Percentiles rank a stretch among this genome's conserved stretches.
Evolutionary conservation across 2,113 vertebrate species (phyloP).

Genomic region (Phaethon lepturus): DNA sequence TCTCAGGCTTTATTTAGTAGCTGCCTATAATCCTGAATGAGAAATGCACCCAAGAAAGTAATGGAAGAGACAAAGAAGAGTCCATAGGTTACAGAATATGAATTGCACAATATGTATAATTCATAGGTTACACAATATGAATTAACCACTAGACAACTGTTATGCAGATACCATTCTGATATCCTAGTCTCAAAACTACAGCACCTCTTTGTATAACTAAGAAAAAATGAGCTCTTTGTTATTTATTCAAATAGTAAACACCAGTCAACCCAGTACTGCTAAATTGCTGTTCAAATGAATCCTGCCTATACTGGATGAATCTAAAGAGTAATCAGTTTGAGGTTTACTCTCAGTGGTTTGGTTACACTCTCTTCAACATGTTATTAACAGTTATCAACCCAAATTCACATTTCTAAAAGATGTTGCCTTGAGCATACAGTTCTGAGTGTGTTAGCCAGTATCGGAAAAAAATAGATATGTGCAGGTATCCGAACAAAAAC

Average conservation of each 20-base stretch:
- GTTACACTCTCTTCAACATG: background rate
- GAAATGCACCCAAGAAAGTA: background rate
- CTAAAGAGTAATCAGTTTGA: background rate
- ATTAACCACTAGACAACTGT: background rate
- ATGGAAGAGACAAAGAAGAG: background rate
- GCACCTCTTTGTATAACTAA: background rate
- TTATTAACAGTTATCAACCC: background rate
- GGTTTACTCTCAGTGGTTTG: background rate
- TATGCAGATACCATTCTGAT: background rate
- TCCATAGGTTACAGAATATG: accelerated
- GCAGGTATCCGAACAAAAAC: background rate
- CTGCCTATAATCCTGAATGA: background rate
- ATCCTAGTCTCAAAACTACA: background rate
- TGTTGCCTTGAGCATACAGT: background rate
- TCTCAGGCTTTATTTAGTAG: background rate
- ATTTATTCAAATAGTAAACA: background rate
- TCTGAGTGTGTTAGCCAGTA: background rate
- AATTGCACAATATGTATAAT: background rate
- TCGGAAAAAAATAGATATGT: background rate
- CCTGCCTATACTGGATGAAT: background rate
- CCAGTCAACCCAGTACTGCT: background rate
- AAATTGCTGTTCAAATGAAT: background rate
- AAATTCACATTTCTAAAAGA: background rate
- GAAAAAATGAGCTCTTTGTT: background rate
- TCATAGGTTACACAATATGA: no score